Percentiles rank a stretch among this genome's conserved stretches.
These are phyloP conservation scores for Illadopsis cleaveri DNA, from an alignment of 2,113 vertebrate genomes.

Conservation along the genomic window DNA sequence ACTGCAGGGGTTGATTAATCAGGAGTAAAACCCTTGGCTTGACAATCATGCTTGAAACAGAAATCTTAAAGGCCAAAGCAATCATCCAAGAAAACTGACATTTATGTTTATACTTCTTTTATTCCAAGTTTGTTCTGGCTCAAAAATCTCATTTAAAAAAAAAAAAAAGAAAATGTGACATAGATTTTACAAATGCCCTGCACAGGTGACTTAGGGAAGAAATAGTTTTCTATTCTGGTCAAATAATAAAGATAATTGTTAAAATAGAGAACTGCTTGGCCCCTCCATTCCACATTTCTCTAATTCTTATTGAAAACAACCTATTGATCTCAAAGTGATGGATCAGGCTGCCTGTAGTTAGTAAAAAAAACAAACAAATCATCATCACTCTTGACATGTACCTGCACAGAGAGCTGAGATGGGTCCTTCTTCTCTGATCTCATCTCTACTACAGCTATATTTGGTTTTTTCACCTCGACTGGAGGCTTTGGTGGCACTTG, in stretches of 20 bases:
- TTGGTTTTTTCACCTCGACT: constrained; percentile 61
- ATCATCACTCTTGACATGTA: constrained; percentile 14
- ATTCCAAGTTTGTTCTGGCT: background rate
- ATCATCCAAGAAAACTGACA: background rate
- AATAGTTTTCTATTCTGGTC: background rate
- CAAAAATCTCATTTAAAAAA: background rate
- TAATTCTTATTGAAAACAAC: background rate
- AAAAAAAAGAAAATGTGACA: background rate
- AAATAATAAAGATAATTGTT: background rate
- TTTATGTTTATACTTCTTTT: background rate
- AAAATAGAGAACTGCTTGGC: background rate
- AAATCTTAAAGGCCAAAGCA: background rate
- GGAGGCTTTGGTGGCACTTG: constrained; percentile 53
- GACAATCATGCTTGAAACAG: background rate
- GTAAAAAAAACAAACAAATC: background rate
- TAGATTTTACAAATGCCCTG: background rate
- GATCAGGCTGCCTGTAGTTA: background rate
- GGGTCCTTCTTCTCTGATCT: constrained; percentile 74
- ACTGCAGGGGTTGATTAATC: background rate
- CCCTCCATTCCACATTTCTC: background rate
- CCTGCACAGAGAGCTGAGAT: constrained; percentile 82
- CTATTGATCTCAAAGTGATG: background rate
- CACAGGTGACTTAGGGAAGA: background rate
- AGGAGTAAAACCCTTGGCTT: background rate
- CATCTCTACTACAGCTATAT: constrained; percentile 73